phyloP scores from a whole-genome alignment of 2,888 invertebrate genomes.

The Fragum whitleyi region DNA sequence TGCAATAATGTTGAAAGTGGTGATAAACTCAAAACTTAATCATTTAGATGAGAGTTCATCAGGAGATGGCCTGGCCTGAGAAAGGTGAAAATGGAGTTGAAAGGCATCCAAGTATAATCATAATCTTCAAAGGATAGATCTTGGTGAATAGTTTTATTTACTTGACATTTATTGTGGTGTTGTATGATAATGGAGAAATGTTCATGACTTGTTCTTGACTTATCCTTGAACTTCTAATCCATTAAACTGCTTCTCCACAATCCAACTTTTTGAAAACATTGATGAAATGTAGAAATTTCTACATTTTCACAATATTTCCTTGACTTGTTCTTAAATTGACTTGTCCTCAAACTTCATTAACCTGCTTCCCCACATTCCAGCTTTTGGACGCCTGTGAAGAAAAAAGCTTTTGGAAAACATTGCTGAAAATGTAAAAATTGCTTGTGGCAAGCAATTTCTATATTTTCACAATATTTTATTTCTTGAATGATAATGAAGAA shows the following conservation, averaged over 20 bases:
- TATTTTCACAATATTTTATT: too few species aligned
- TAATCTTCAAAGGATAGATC: constrained; percentile 21
- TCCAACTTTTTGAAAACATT: too few species aligned
- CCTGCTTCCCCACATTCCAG: too few species aligned
- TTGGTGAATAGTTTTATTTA: constrained; percentile 11
- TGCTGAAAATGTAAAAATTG: neutral
- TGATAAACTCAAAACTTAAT: too few species aligned
- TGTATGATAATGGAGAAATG: constrained; percentile 14
- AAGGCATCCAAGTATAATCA: constrained; percentile 17
- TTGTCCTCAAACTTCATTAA: too few species aligned
- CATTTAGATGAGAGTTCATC: too few species aligned
- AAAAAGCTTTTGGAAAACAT: neutral
- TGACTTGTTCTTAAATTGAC: too few species aligned
- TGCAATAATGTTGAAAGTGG: too few species aligned
- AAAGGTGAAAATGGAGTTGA: constrained; percentile 3
- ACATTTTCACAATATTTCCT: neutral
- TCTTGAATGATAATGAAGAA: constrained; percentile 10
- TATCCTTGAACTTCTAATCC: neutral
- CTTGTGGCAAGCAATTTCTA: too few species aligned
- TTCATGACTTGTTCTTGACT: neutral
- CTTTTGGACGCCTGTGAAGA: neutral
- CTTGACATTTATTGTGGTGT: constrained; percentile 36
- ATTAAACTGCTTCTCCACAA: too few species aligned
- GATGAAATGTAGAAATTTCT: neutral
- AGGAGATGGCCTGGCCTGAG: neutral